Evolutionary conservation across 2,113 vertebrate genomes (phyloP), one percentile per base, ranked within the genome.

Genomic region (Ageneiosus marmoratus): DNA sequence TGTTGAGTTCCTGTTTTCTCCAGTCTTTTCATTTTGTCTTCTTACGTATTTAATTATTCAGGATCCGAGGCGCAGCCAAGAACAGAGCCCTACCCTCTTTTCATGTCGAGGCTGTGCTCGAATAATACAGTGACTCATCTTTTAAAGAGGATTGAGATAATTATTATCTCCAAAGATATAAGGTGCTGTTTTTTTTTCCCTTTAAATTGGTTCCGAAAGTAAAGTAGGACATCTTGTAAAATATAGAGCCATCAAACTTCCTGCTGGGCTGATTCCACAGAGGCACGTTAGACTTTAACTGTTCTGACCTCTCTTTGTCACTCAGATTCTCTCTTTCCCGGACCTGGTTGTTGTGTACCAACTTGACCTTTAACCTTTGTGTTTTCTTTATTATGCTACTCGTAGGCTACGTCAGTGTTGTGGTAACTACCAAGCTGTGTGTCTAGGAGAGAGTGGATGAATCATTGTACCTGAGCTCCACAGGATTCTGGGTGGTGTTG

Each of bases 151-250:
- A 41, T 50, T 51, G 44, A 79, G 65, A 79, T 79, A 79, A 79
- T 79, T 72, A 84, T 72, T 73, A 44, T 41, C 82, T 79, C 77
- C 41, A 79, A 60, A 84, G 76, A 72, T 53, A 70, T 63, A 84
- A 73, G 50, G 48, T 55, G 46, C 73, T 67, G n/a, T 76, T 48
- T 51, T 22, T 48, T 65, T 58, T 48, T 11, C 16, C 24, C 20
- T 70, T 84, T 79, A 79, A 78, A 79, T 84, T 84, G 76, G 41
- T 79, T 79, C 75, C 29, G 60, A 73, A 84, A 84, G 82, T 77
- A 77, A 83, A 83, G 77, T 84, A 84, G 83, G 83, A 37, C 83
- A 84, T 60, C 55, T 41, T 73, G 65, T 84, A 72, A 84, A 84
- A 79, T 79, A 79, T 79, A 84, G 76, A 51, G 41, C 83, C 65